Percentiles rank a stretch among this genome's conserved stretches.
phyloP scores from a whole-genome alignment of 1,140 invertebrate species.

The Drosophila novamexicana region DNA sequence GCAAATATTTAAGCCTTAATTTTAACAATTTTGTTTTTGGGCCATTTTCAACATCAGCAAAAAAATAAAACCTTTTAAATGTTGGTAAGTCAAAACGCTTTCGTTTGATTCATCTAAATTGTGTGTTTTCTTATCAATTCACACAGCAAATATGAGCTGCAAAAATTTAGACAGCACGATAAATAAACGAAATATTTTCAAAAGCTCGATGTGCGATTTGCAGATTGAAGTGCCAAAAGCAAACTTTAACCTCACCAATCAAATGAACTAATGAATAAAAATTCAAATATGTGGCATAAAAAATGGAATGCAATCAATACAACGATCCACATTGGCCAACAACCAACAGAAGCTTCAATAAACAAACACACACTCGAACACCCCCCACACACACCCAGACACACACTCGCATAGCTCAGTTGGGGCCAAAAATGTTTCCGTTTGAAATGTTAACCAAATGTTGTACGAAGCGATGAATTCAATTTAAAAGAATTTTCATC shows the following conservation, averaged over 20 bases:
- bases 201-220: conserved; percentile 20
- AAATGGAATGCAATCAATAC: conserved; percentile 73
- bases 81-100: neutral
- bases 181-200: conserved; percentile 18
- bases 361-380: conserved; percentile 29
- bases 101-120: neutral
- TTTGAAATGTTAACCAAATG: conserved; percentile 70
- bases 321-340: neutral
- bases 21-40: too few relatives aligned
- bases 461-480: conserved; percentile 59
- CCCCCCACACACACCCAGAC: conserved; percentile 12
- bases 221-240: conserved; percentile 25
- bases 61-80: too few relatives aligned
- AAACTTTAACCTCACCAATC: conserved; percentile 21
- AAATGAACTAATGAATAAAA: conserved; percentile 65
- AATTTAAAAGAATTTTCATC: conserved; percentile 75
- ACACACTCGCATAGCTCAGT: neutral
- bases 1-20: too few relatives aligned
- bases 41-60: too few relatives aligned
- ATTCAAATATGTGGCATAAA: conserved; percentile 44
- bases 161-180: conserved; percentile 8
- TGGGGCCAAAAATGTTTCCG: conserved; percentile 40
- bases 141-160: conserved; percentile 24
- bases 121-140: conserved; percentile 19
- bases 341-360: conserved; percentile 30